These are phyloP conservation scores for Otolemur crassicaudatus DNA, from an alignment of 2,797 vertebrate genomes.

Conservation along the genomic window DNA sequence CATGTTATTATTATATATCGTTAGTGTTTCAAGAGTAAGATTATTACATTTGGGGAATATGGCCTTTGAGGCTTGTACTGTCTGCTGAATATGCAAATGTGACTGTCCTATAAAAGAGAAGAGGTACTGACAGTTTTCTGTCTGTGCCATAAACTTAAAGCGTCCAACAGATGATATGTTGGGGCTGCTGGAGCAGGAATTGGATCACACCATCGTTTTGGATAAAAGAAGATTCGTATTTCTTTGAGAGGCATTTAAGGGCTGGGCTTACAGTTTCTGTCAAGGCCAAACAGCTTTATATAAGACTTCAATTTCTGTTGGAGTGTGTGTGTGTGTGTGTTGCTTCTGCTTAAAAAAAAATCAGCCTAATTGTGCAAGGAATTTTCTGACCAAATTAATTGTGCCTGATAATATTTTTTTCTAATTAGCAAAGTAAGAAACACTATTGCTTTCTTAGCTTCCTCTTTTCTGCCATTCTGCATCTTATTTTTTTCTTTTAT, in stretches of 20 bases:
- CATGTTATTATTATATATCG: constrained; percentile 77
- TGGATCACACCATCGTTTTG: constrained; percentile 80
- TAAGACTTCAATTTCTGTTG: neutral
- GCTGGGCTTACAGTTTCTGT: constrained; percentile 68
- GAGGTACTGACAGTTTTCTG: constrained; percentile 77
- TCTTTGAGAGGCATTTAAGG: constrained; percentile 71
- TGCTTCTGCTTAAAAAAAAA: constrained; percentile 2
- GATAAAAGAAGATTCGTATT: constrained; percentile 76
- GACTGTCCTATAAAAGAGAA: constrained; percentile 73
- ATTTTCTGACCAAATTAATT: constrained; percentile 28
- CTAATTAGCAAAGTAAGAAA: neutral
- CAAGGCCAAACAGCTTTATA: constrained; percentile 65
- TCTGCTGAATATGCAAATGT: constrained; percentile 78
- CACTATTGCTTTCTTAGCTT: neutral
- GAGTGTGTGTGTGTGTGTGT: neutral
- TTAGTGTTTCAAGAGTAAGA: constrained; percentile 72
- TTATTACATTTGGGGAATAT: constrained; percentile 67
- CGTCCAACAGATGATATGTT: constrained; percentile 58
- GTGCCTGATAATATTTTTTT: neutral
- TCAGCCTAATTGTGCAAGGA: neutral
- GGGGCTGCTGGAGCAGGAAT: constrained; percentile 67
- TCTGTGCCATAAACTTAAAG: constrained; percentile 76
- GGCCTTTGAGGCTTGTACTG: constrained; percentile 67
- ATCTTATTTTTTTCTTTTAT: neutral
- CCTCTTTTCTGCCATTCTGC: neutral